Conservation (phyloP, 2,113 vertebrate species). For the Ageneiosus marmoratus region DNA sequence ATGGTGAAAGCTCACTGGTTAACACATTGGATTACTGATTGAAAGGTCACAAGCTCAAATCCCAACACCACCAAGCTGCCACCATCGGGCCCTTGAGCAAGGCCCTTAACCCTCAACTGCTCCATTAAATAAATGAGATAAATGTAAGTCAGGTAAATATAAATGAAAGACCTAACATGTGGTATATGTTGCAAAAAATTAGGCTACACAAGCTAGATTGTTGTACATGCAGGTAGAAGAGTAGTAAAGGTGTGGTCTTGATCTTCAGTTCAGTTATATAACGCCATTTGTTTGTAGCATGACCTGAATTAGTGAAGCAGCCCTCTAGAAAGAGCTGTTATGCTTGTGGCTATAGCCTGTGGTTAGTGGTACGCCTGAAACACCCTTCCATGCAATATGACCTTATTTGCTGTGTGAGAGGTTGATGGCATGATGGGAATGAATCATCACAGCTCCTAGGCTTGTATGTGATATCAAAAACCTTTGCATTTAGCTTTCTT, state of each 20-base stretch:
- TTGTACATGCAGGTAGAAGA: neutral
- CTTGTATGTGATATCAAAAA: neutral
- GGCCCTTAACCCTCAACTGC: no score
- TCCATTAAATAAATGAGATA: no score
- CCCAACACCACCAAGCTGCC: no score
- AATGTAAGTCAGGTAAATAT: no score
- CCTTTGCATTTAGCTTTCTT: neutral
- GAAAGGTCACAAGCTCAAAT: no score
- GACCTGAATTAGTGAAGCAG: neutral
- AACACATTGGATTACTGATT: no score
- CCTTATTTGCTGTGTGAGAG: neutral
- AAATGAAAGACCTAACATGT: no score
- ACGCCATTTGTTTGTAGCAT: neutral
- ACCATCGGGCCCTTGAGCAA: no score
- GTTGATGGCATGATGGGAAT: neutral
- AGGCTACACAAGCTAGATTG: neutral
- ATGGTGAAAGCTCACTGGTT: no score
- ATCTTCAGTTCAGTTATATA: neutral
- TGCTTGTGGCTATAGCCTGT: neutral
- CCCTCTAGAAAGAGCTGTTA: neutral
- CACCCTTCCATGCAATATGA: conserved; percentile 2
- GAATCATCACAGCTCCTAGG: neutral
- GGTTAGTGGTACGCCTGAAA: neutral
- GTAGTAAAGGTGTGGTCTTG: conserved; percentile 14
- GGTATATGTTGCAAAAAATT: neutral